Base-by-base conservation (phyloP, 2,888 invertebrate genomes). In the Tetragonisca angustula region DNA sequence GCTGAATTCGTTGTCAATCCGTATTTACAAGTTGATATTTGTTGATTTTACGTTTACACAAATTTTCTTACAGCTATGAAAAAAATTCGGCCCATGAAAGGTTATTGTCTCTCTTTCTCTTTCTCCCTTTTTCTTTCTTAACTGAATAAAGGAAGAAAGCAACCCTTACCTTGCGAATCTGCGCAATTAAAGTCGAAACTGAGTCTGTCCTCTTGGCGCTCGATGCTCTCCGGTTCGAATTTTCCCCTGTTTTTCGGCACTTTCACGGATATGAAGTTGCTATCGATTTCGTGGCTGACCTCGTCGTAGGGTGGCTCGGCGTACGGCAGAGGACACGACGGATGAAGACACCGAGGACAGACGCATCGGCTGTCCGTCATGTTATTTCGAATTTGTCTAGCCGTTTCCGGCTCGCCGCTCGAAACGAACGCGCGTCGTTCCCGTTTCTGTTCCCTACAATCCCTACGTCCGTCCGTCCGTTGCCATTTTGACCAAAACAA, bases 211-310 rank as follows among this genome's bases (percentile, higher is more conserved):
- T 71, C 56, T n/a, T 11, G 15, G 3, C 36, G 56, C 19, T 21
- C 24, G 11, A 1, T 49, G 19, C 76, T 36, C 21, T 65, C 70
- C 6, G 62, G 11, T 27, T 76, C 61, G n/a, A 87, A 68, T 21
- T 62, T 74, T 6, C 56, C 67, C 21, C 6, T 32, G n/a, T 77
- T 81, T 69, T 91, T 92, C 17, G 87, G 85, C 32, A 93, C 88
- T 85, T 82, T 91, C 49, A 93, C 87, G 32, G 90, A 88, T 76
- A 93, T 76, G 27, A 88, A 36, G 81, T 88, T 93, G 36, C 88
- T 76, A 52, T 84, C 87, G 49, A 91, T 67, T 72, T 91, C 86
- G 59, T 92, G 91, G 17, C 83, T 84, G 32, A 93, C 69, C 70
- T 90, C 90, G 61, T 92, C 90, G 81, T 87, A 84, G 1, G 77